phyloP scores from a whole-genome alignment of 2,113 vertebrate species.

The Eptesicus fuscus region DNA sequence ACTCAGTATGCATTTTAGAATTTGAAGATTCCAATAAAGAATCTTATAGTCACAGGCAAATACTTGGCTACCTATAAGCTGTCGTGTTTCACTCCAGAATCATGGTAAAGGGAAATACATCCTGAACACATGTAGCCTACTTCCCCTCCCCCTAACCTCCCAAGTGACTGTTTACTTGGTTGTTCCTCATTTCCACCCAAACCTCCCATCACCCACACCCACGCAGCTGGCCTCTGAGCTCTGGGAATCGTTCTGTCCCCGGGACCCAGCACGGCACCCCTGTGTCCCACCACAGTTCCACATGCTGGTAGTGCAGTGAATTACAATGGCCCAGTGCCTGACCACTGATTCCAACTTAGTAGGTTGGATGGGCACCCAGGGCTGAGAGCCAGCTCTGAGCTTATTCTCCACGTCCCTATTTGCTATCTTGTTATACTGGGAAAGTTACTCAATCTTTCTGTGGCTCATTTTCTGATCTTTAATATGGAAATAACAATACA shows the following conservation, averaged over 20 bases:
- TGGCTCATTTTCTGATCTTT: background rate
- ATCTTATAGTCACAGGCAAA: background rate
- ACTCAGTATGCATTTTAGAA: background rate
- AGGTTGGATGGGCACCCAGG: background rate
- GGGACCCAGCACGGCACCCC: background rate
- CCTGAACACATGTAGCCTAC: background rate
- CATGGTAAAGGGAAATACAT: background rate
- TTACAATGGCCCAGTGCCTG: background rate
- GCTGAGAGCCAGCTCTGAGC: background rate
- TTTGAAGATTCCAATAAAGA: background rate
- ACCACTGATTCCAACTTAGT: background rate
- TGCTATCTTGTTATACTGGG: background rate
- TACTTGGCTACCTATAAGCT: background rate
- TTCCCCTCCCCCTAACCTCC: no score
- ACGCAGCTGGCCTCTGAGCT: background rate
- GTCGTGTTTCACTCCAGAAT: background rate
- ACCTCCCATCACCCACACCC: background rate
- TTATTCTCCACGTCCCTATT: background rate
- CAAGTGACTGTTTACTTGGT: background rate
- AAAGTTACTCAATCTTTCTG: background rate
- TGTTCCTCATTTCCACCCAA: background rate
- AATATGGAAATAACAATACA: background rate
- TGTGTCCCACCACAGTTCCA: background rate
- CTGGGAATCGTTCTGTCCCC: background rate
- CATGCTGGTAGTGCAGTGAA: accelerated